These are phyloP conservation scores for Crenuchus spilurus DNA, from an alignment of 2,797 vertebrate genomes.

Conservation along the genomic window DNA sequence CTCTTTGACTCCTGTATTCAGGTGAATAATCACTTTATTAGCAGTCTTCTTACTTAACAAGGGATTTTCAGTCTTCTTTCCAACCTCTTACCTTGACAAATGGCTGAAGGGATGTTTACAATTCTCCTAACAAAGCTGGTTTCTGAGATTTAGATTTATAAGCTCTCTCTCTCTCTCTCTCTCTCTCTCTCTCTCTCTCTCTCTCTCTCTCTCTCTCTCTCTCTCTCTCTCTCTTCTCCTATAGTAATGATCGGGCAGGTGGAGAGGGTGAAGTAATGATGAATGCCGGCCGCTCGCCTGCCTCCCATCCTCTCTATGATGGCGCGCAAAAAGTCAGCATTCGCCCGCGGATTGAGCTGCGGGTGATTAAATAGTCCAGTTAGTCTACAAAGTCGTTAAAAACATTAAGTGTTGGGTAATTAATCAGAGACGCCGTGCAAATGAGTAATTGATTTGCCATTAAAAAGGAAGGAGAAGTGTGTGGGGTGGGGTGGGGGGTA, in stretches of 20 bases:
- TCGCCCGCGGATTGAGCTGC: constrained; percentile 57
- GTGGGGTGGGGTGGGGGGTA: background rate
- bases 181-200: background rate
- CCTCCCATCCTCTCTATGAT: constrained; percentile 1
- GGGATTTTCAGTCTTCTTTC: too few relatives aligned
- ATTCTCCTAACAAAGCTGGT: constrained; percentile 47
- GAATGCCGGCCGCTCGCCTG: constrained; percentile 36
- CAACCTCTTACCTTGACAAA: constrained; percentile 13
- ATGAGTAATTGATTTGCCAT: constrained; percentile 71
- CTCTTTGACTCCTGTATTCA: too few relatives aligned
- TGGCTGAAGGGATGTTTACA: constrained; percentile 40
- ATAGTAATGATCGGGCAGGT: constrained; percentile 50
- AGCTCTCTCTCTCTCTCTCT: background rate
- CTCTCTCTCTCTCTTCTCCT: constrained; percentile 11
- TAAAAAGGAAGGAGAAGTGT: constrained; percentile 50
- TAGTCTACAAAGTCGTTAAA: constrained; percentile 65
- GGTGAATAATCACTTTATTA: too few relatives aligned
- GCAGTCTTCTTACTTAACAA: too few relatives aligned
- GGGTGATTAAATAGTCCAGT: constrained; percentile 64
- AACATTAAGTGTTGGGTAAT: constrained; percentile 66
- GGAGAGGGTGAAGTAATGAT: constrained; percentile 43
- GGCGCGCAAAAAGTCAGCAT: constrained; percentile 52
- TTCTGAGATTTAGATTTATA: constrained; percentile 6
- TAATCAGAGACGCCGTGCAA: constrained; percentile 60
- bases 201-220: background rate